A percentile compares a stretch with the other conserved stretches of the same genome.
These are phyloP conservation scores for Heterohyrax brucei DNA, from an alignment of 2,797 vertebrate species.

Conservation along the genomic window DNA sequence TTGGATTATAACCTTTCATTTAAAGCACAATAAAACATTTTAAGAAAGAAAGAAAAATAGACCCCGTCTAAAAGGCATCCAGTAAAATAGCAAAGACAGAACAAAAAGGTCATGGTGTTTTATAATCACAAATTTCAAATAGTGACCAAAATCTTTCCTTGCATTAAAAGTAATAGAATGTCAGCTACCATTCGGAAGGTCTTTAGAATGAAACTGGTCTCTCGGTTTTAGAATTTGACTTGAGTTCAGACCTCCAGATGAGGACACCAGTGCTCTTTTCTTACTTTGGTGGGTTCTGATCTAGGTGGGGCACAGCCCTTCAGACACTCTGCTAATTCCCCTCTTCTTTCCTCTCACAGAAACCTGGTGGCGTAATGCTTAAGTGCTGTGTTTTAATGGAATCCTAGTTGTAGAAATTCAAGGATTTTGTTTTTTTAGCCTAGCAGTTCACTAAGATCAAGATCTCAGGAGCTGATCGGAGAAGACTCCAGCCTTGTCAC, in stretches of 20 bases:
- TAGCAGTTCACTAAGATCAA: neutral
- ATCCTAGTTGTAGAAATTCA: neutral
- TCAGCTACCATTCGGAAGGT: neutral
- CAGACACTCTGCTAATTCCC: neutral
- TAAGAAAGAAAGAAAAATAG: neutral
- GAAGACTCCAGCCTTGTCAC: neutral
- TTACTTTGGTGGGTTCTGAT: neutral
- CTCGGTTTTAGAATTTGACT: neutral
- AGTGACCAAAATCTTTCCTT: neutral
- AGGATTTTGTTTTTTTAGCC: neutral
- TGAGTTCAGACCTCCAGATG: neutral
- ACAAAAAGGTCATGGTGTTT: neutral
- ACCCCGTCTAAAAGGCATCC: neutral
- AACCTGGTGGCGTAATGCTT: neutral
- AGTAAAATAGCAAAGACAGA: neutral
- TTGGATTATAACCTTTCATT: no score
- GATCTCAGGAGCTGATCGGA: neutral
- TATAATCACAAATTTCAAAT: constrained; percentile 4
- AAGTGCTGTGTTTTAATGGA: neutral
- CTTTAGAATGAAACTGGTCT: neutral
- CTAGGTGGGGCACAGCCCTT: neutral
- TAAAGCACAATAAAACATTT: no score
- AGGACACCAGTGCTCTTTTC: neutral
- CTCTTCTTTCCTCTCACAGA: neutral
- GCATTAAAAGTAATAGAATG: neutral